These are phyloP conservation scores for Eretmocerus hayati DNA, from an alignment of 2,888 invertebrate species.

Conservation along the genomic window DNA sequence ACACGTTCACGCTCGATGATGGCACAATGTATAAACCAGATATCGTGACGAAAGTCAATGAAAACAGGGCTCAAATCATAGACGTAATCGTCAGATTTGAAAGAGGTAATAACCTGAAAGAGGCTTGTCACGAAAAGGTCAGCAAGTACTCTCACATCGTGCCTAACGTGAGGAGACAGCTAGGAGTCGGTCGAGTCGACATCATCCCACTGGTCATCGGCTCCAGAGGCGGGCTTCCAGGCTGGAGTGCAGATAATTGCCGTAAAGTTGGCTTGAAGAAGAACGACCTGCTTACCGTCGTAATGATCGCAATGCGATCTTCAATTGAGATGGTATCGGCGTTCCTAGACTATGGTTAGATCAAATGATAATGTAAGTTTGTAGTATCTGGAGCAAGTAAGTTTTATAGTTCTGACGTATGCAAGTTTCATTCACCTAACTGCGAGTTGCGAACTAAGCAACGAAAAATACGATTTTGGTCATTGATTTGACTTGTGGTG, in stretches of 20 bases:
- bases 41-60: constrained; percentile 6
- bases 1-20: not conserved
- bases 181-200: not conserved
- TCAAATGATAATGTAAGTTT: too few relatives aligned
- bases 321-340: not conserved
- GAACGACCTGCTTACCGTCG: not conserved
- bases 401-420: too few relatives aligned
- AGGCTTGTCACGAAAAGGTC: constrained; percentile 4
- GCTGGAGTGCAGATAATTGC: not conserved
- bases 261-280: not conserved
- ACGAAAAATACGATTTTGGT: too few relatives aligned
- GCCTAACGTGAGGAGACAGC: not conserved
- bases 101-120: not conserved
- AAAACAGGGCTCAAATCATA: constrained; percentile 1
- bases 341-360: not conserved
- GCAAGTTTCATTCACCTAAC: too few relatives aligned
- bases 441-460: too few relatives aligned
- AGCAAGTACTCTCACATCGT: constrained; percentile 1
- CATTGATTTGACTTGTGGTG: too few relatives aligned
- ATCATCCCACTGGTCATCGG: constrained; percentile 10
- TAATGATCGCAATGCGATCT: not conserved
- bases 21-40: not conserved
- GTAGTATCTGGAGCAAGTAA: too few relatives aligned
- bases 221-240: constrained; percentile 7
- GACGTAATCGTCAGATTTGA: constrained; percentile 21